Evolutionary conservation across 2,113 vertebrate species (phyloP).

Genomic region (Grus americana): DNA sequence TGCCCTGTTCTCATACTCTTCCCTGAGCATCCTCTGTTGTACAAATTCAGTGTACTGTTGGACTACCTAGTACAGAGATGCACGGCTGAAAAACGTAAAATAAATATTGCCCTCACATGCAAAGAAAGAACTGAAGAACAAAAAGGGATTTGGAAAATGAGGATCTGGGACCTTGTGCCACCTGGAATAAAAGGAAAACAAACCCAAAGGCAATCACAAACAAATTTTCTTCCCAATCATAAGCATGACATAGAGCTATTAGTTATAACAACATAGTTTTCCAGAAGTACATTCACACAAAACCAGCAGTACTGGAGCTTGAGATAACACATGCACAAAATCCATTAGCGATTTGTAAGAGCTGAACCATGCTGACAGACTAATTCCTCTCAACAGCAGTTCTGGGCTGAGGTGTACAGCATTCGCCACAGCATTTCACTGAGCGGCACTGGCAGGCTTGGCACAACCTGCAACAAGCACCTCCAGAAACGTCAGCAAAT

Average conservation of each 20-base stretch:
- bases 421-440: rapidly evolving
- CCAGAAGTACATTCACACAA: neutral
- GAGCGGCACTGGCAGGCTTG: neutral
- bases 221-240: rapidly evolving
- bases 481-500: neutral
- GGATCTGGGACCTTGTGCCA: neutral
- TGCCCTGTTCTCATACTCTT: neutral
- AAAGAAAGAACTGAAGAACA: neutral
- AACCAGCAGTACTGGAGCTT: neutral
- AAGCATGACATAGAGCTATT: neutral
- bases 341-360: slow-evolving; percentile 6
- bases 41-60: neutral
- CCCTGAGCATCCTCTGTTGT: neutral
- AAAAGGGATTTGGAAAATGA: neutral
- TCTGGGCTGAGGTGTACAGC: neutral
- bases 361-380: neutral
- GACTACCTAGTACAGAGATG: neutral
- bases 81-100: neutral
- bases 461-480: neutral
- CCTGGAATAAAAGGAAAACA: neutral
- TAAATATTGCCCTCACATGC: neutral
- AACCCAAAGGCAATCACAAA: neutral
- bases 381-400: neutral
- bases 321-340: slow-evolving; percentile 26
- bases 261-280: neutral